phyloP scores from a whole-genome alignment of 2,888 invertebrate species.

The Periphyllus acericola region DNA sequence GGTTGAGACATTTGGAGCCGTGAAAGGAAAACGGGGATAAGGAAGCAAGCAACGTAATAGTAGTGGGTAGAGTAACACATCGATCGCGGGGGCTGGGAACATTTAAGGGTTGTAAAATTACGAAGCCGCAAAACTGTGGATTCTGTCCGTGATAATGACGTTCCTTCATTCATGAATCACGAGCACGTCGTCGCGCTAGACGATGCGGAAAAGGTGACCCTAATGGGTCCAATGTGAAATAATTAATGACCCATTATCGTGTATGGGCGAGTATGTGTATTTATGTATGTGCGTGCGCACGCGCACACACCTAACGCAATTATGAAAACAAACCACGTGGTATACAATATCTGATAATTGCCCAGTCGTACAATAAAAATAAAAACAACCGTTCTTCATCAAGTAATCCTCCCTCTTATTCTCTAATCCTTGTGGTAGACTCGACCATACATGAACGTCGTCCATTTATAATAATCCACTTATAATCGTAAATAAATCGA shows the following conservation, averaged over 20 bases:
- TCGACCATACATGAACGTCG: neutral
- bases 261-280: neutral
- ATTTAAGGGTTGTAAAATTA: slow-evolving; percentile 60
- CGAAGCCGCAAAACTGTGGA: slow-evolving; percentile 58
- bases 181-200: slow-evolving; percentile 44
- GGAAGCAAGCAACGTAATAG: neutral
- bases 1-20: slow-evolving; percentile 33
- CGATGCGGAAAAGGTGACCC: slow-evolving; percentile 62
- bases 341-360: slow-evolving; percentile 34
- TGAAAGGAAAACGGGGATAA: neutral
- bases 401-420: neutral
- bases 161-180: slow-evolving; percentile 61
- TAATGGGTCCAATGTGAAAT: slow-evolving; percentile 59
- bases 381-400: slow-evolving; percentile 27
- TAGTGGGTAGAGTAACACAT: slow-evolving; percentile 34
- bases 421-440: neutral
- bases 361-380: slow-evolving; percentile 41
- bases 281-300: neutral
- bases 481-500: neutral
- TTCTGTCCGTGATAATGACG: slow-evolving; percentile 60
- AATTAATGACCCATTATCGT: slow-evolving; percentile 61
- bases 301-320: slow-evolving; percentile 18
- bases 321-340: slow-evolving; percentile 59
- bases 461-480: neutral
- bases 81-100: slow-evolving; percentile 40